Percentiles rank a stretch among this genome's conserved stretches.
Conservation (phyloP, 2,888 invertebrate species). For the Nemoura dubitans region DNA sequence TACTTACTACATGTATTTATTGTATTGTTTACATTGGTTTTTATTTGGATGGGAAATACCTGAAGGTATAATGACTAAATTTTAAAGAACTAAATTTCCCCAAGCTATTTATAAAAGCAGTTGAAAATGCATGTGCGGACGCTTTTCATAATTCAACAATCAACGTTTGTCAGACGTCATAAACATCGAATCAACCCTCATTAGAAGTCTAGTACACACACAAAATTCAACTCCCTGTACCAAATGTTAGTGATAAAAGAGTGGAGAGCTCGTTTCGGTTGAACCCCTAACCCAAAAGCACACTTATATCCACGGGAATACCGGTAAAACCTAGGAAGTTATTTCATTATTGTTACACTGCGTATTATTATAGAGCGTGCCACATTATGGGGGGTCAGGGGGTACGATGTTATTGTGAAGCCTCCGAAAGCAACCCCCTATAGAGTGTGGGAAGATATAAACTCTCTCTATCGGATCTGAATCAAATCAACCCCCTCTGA, state of each 20-base stretch:
- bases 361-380: background rate
- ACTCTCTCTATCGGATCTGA: background rate
- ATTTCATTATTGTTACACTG: background rate
- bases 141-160: background rate
- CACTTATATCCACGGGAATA: background rate
- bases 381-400: background rate
- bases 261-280: background rate
- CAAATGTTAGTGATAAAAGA: background rate
- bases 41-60: background rate
- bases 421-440: background rate
- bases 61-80: background rate
- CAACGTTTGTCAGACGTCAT: too few species aligned
- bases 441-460: conserved; percentile 12
- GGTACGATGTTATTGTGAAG: background rate
- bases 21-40: background rate
- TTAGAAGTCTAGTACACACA: background rate
- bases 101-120: background rate
- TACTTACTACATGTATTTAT: background rate
- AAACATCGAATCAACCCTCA: background rate
- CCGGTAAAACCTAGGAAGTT: background rate
- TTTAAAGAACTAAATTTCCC: background rate
- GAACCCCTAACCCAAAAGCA: background rate
- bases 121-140: background rate
- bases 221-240: background rate
- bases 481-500: background rate